These are phyloP conservation scores for Solenopsis invicta DNA, from an alignment of 1,140 invertebrate species.

Conservation along the genomic window DNA sequence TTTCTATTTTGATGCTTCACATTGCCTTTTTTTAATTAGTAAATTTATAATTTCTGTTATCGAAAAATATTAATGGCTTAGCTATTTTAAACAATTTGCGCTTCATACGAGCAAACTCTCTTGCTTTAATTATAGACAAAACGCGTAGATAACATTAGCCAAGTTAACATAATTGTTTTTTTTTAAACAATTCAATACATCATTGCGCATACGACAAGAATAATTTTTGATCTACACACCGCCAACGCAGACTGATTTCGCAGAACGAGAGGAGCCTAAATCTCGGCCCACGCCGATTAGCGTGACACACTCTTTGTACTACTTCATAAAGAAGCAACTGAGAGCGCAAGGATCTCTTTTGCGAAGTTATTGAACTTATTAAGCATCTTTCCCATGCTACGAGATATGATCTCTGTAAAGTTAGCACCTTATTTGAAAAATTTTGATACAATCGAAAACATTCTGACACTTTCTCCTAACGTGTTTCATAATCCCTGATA, in stretches of 20 bases:
- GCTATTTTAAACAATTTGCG: not conserved
- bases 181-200: not conserved
- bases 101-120: not conserved
- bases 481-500: not conserved
- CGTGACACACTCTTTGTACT: conserved; percentile 7
- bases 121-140: conserved; percentile 19
- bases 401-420: conserved; percentile 43
- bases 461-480: not conserved
- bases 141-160: not conserved
- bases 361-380: conserved; percentile 69
- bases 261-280: conserved; percentile 20
- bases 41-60: not conserved
- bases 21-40: not conserved
- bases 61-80: not conserved
- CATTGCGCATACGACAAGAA: not conserved
- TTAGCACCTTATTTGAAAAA: not conserved
- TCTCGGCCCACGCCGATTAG: conserved; percentile 36
- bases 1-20: not conserved
- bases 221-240: not conserved
- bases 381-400: conserved; percentile 69
- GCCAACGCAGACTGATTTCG: conserved; percentile 14
- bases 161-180: not conserved
- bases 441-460: not conserved
- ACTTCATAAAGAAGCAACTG: not conserved
- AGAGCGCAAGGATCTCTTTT: conserved; percentile 5